Evolutionary conservation across 2,888 invertebrate genomes (phyloP), one percentile per base, ranked within the genome.

Genomic region (Neria commutata): DNA sequence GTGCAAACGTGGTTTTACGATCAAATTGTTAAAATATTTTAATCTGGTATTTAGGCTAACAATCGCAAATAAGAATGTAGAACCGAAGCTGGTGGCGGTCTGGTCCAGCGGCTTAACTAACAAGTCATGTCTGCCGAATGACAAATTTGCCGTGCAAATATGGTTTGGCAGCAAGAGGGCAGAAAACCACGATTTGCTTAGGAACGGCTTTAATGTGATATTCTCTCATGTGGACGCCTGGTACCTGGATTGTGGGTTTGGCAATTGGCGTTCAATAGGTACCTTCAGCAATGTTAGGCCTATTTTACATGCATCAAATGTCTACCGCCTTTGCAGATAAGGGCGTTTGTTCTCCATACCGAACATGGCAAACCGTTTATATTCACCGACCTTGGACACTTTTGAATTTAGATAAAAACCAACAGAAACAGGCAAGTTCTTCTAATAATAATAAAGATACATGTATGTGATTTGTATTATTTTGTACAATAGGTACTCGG

Each of bases 221-320:
- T 81, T 93, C 58, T 92, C 92, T 16, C 93, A 94, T 81, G 92
- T 92, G 55, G 93, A 94, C 77, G 91, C 92, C 3, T 92, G 92
- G 91, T 94, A 93, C 81, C 84, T 94, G 67, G 93, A 94, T 79
- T 94, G 93, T 76, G 94, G 94, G 1, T 92, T 91, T 77, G 92
- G 92, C 0, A 89, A 89, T 64, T 94, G 94, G 94, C 85, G 92
- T 24, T 90, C 91, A 74, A 88, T 88, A 25, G 82, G 82, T 56
- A 50, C n/a, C n/a, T n/a, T n/a, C n/a, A n/a, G n/a, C n/a, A n/a
- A n/a, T n/a, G n/a, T n/a, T n/a, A n/a, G n/a, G n/a, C n/a, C n/a
- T n/a, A n/a, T n/a, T n/a, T n/a, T n/a, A n/a, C n/a, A n/a, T n/a
- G n/a, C n/a, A n/a, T n/a, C n/a, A n/a, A n/a, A n/a, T n/a, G n/a